Percentiles rank a stretch among this genome's conserved stretches.
Conservation (phyloP, 2,113 vertebrate species). For the Lepisosteus oculatus region DNA sequence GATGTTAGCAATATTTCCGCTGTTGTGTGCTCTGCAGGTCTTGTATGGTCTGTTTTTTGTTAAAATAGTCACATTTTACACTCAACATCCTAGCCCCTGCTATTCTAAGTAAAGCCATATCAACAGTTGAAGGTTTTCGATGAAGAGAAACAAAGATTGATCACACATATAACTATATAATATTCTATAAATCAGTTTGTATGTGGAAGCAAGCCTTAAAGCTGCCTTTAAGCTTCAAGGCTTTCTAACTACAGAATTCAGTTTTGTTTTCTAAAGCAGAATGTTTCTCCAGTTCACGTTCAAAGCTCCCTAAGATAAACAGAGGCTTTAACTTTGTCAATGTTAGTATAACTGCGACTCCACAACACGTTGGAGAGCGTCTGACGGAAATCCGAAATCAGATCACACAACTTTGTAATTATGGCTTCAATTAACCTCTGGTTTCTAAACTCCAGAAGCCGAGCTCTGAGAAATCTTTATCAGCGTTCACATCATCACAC, state of each 20-base stretch:
- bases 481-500: constrained; percentile 22
- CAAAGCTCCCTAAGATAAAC: not conserved
- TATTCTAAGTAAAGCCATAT: not conserved
- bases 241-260: not conserved
- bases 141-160: no score
- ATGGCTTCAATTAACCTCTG: constrained; percentile 40
- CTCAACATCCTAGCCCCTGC: not conserved
- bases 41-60: not conserved
- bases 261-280: not conserved
- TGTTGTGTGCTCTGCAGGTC: not conserved
- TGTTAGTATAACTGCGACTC: constrained; percentile 43
- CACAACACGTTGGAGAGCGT: constrained; percentile 43
- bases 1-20: not conserved
- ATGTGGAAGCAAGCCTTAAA: no score
- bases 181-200: no score
- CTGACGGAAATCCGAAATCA: constrained; percentile 53
- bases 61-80: not conserved
- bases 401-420: constrained; percentile 58
- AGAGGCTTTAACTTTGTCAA: constrained; percentile 18
- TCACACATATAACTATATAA: no score
- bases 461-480: constrained; percentile 23
- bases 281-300: not conserved
- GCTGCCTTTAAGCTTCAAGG: not conserved
- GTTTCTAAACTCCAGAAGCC: constrained; percentile 15
- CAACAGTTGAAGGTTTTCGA: not conserved